A percentile compares a stretch with the other conserved stretches of the same genome.
phyloP scores from a whole-genome alignment of 2,113 vertebrate species.

The Raja brachyura region DNA sequence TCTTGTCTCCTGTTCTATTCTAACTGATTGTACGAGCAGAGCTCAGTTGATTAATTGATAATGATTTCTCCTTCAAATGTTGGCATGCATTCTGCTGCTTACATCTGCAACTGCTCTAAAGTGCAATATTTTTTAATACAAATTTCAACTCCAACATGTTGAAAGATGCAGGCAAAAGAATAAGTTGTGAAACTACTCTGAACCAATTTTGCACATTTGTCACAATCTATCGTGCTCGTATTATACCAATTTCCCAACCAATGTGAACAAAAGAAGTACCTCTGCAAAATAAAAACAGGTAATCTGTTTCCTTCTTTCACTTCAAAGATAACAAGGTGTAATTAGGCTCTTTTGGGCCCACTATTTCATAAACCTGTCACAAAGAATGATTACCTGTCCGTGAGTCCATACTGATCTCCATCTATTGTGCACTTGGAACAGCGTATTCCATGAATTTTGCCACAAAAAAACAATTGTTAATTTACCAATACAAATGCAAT shows the following conservation, averaged over 20 bases:
- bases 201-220: neutral
- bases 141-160: neutral
- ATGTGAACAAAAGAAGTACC: neutral
- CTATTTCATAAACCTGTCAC: slow-evolving; percentile 31
- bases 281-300: neutral
- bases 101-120: neutral
- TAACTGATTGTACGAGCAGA: neutral
- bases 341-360: neutral
- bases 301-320: neutral
- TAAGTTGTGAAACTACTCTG: neutral
- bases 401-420: slow-evolving; percentile 1
- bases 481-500: slow-evolving; percentile 19
- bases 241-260: neutral
- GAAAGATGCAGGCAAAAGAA: neutral
- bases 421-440: slow-evolving; percentile 6
- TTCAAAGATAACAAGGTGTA: slow-evolving; percentile 31
- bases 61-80: neutral
- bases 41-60: neutral
- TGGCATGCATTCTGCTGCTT: neutral
- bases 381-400: slow-evolving; percentile 35
- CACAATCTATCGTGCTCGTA: neutral
- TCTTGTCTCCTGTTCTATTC: neutral
- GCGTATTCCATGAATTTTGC: neutral
- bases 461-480: neutral
- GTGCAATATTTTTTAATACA: neutral